Evolutionary conservation across 1,140 invertebrate species (phyloP).

Genomic region (Temnothorax longispinosus): DNA sequence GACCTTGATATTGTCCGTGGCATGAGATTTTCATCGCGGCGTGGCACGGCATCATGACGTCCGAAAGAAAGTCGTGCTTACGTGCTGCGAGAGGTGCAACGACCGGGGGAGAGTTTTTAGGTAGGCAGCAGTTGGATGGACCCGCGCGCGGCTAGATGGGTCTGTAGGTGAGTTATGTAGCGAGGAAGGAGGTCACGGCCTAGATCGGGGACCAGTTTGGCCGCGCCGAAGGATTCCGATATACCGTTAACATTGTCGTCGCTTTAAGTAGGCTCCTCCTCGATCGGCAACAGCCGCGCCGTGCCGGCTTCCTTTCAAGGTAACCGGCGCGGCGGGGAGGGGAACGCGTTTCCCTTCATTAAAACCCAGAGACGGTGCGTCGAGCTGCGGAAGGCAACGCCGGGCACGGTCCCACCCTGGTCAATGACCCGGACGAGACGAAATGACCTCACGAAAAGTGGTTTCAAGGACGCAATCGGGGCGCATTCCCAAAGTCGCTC

Average conservation of each 20-base stretch:
- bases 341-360: slow-evolving; percentile 71
- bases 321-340: slow-evolving; percentile 53
- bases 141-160: slow-evolving; percentile 71
- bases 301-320: slow-evolving; percentile 71
- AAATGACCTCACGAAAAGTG: slow-evolving; percentile 63
- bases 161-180: slow-evolving; percentile 79
- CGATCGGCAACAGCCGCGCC: slow-evolving; percentile 41
- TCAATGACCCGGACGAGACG: slow-evolving; percentile 43
- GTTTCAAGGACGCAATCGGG: slow-evolving; percentile 65
- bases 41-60: slow-evolving; percentile 18
- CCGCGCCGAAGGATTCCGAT: slow-evolving; percentile 74
- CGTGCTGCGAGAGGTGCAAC: slow-evolving; percentile 56
- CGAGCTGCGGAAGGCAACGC: neutral
- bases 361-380: slow-evolving; percentile 35
- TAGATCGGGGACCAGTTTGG: slow-evolving; percentile 82
- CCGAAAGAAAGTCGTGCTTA: slow-evolving; percentile 76
- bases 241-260: slow-evolving; percentile 80
- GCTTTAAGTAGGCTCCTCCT: slow-evolving; percentile 67
- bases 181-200: slow-evolving; percentile 80
- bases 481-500: neutral
- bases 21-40: slow-evolving; percentile 41
- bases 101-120: slow-evolving; percentile 74
- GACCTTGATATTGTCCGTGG: slow-evolving; percentile 53
- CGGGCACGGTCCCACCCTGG: slow-evolving; percentile 20
- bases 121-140: slow-evolving; percentile 63